Conservation (phyloP, 2,113 vertebrate species). For the Amphiprion percula region DNA sequence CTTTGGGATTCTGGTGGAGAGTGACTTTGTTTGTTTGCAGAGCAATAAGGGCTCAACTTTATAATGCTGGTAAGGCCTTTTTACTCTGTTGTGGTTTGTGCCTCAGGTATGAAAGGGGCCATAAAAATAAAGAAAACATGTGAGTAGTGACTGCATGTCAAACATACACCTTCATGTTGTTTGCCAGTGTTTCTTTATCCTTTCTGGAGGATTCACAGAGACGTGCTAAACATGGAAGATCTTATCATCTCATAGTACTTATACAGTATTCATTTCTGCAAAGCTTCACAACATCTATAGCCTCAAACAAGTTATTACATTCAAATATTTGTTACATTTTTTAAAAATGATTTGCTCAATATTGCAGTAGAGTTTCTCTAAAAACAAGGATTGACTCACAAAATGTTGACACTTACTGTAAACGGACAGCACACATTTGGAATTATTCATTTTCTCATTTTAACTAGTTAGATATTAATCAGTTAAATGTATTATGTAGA, state of each 20-base stretch:
- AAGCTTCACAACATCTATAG: background rate
- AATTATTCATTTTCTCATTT: background rate
- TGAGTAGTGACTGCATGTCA: slow-evolving; percentile 54
- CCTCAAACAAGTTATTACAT: slow-evolving; percentile 18
- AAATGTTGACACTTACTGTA: background rate
- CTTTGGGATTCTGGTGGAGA: slow-evolving; percentile 36
- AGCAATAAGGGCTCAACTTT: slow-evolving; percentile 32
- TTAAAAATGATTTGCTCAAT: background rate
- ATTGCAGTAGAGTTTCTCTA: no score
- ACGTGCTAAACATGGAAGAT: slow-evolving; percentile 59
- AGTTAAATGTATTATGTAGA: no score
- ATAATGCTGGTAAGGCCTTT: slow-evolving; percentile 15
- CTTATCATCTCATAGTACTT: background rate
- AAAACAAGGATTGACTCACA: background rate
- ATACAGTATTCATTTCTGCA: slow-evolving; percentile 26
- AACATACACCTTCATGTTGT: slow-evolving; percentile 59
- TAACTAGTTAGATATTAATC: background rate
- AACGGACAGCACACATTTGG: background rate
- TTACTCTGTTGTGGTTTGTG: slow-evolving; percentile 24
- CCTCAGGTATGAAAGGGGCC: slow-evolving; percentile 41
- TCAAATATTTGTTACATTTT: background rate
- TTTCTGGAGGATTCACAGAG: slow-evolving; percentile 55
- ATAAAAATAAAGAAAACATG: slow-evolving; percentile 52
- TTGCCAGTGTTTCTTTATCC: slow-evolving; percentile 55
- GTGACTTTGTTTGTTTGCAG: slow-evolving; percentile 24